phyloP scores from a whole-genome alignment of 2,797 vertebrate genomes.

The Calcarius lapponicus region DNA sequence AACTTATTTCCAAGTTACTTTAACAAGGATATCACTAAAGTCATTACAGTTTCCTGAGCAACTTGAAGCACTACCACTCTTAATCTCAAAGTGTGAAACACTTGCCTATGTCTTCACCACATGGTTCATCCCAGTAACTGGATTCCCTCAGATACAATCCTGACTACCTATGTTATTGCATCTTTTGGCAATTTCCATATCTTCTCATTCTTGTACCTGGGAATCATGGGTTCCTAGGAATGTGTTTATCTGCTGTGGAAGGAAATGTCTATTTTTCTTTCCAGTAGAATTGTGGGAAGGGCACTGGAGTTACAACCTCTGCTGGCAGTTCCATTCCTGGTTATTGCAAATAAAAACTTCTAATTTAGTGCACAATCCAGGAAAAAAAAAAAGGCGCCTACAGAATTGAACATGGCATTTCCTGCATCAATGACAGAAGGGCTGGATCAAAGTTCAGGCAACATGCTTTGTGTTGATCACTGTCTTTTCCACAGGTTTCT shows the following conservation, averaged over 20 bases:
- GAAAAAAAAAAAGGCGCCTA: neutral
- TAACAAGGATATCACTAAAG: neutral
- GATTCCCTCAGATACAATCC: neutral
- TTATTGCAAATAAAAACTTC: neutral
- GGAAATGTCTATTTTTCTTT: neutral
- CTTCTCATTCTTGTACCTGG: neutral
- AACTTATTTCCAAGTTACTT: neutral
- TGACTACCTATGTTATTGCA: neutral
- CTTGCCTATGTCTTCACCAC: neutral
- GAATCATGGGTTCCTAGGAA: neutral
- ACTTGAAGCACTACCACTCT: neutral
- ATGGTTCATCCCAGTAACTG: neutral
- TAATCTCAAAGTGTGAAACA: neutral
- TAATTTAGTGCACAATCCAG: neutral
- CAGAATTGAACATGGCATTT: neutral
- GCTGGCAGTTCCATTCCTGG: neutral
- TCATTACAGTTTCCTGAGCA: neutral
- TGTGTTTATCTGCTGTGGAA: neutral
- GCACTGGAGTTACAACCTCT: neutral
- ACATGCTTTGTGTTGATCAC: accelerated
- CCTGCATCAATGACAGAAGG: neutral
- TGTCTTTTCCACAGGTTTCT: neutral
- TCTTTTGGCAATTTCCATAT: neutral
- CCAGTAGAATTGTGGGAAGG: neutral
- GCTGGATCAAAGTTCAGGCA: neutral